A percentile compares a stretch with the other conserved stretches of the same genome.
Conservation (phyloP, 2,888 invertebrate genomes). For the Eulithis testata region DNA sequence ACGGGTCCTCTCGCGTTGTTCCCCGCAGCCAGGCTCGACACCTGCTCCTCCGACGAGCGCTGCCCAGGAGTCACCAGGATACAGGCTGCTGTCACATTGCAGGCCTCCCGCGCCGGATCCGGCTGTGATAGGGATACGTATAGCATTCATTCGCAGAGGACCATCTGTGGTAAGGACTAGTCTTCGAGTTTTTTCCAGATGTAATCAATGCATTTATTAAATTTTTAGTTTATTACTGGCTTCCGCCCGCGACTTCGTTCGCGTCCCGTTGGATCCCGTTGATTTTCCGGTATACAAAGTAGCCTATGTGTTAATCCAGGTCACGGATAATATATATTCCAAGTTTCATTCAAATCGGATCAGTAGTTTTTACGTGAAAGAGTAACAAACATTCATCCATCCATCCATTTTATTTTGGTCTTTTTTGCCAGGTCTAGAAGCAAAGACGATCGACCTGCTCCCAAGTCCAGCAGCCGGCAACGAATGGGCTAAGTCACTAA, state of each 20-base stretch:
- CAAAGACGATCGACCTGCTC: constrained; percentile 93
- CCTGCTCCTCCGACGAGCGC: constrained; percentile 95
- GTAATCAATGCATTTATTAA: too few relatives aligned
- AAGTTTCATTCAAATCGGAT: too few relatives aligned
- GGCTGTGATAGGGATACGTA: constrained; percentile 98
- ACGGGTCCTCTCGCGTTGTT: constrained; percentile 92
- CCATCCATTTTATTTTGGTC: too few relatives aligned
- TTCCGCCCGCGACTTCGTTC: too few relatives aligned
- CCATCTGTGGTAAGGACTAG: constrained; percentile 89
- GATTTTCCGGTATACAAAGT: too few relatives aligned
- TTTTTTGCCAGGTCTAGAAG: constrained; percentile 85
- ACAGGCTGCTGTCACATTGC: constrained; percentile 87
- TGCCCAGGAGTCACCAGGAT: constrained; percentile 89
- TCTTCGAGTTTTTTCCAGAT: too few relatives aligned
- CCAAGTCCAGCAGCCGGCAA: constrained; percentile 91
- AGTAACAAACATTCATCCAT: too few relatives aligned
- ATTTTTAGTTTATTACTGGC: too few relatives aligned
- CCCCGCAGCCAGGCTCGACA: constrained; percentile 94
- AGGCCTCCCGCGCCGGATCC: constrained; percentile 95
- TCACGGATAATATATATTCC: too few relatives aligned
- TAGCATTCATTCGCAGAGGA: constrained; percentile 92
- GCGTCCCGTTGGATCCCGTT: too few relatives aligned
- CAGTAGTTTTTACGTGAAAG: too few relatives aligned
- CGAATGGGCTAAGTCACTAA: constrained; percentile 92
- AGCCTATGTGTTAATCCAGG: too few relatives aligned